Base-by-base conservation (phyloP, 2,888 invertebrate genomes). In the Noctua fimbriata region DNA sequence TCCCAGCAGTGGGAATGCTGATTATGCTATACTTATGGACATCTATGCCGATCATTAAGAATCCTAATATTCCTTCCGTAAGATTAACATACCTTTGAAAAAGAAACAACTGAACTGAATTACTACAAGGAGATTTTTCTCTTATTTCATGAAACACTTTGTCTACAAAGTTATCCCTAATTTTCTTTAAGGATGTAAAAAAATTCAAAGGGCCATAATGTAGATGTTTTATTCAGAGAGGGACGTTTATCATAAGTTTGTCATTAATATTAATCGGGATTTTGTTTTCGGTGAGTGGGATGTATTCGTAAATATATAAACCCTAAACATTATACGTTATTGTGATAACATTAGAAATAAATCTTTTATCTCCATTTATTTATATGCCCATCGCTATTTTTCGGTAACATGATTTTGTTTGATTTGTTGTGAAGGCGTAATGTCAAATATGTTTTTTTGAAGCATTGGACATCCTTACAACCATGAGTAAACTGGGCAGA, bases 191-290 rank as follows among this genome's bases (percentile, higher is more conserved):
- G 32, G 63, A 76, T 83, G 78, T 16, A 77, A 63, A 86, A 86
- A 71, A 73, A 73, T 77, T 76, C 77, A 73, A 63, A 82, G 58
- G 55, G 47, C 55, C 63, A 7, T 78, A 71, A 83, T 74, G 87
- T 66, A n/a, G 0, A 84, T 87, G 60, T 87, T 87, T 84, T 84
- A 84, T 84, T 84, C 84, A 87, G 6, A 87, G 6, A 3, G 1
- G 41, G 55, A 73, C 32, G 73, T 75, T 87, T 75, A 83, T 58
- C 74, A 73, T 75, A 75, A 87, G 44, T 66, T 69, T 18, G 52
- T 72, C 74, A 76, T 85, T 73, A 84, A 75, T 85, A 87, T 85
- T 85, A 75, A 84, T 77, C 28, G 41, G 71, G 73, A 66, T 79
- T 76, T 79, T 85, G 69, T 75, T 85, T 85, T 72, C 24, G 28